Base-by-base conservation (phyloP, 2,888 invertebrate species). In the Archips crataeganus region DNA sequence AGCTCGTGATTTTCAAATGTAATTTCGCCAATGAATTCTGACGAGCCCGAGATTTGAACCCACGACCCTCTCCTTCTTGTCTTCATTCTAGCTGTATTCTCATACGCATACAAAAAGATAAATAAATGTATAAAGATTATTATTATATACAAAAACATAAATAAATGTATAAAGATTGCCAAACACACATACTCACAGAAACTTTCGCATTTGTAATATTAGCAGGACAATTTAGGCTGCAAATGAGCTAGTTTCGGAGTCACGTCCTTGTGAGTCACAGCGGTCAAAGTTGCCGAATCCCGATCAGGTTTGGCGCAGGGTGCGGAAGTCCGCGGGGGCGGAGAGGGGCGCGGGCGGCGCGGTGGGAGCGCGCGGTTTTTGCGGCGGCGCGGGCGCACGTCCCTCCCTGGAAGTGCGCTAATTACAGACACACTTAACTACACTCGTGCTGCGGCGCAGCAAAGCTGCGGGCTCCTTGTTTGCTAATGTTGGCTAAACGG, bases 381-480 rank as follows among this genome's bases (percentile, higher is more conserved):
- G 62, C 13, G n/a, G 39, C 59, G 39, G 13, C 62, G 60, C 57
- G 9, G 62, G 51, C 60, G 62, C 60, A 72, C 67, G 70, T 68
- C 70, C 59, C 45, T 70, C 67, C 39, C 77, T 75, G 77, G 79
- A 81, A 82, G 69, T 74, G 74, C 76, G 80, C 79, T 82, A 83
- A 85, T 83, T 80, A 79, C 78, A 79, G 73, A 82, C 81, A 84
- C 83, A 79, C 78, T 79, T 77, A 79, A 81, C 79, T 80, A 82
- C 75, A 78, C 60, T 62, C 69, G 71, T 60, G 71, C 60, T 45
- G 65, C 67, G 15, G 47, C 51, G 49, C 60, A 57, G 34, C 69
- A 42, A 45, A 49, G 39, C 2, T 39, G 6, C 3, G 15, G 15
- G 42, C 47, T 71, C 60, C 47, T 71, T 57, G 45, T 45, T 66